Conservation (phyloP, 2,797 vertebrate species). For the Cuculus canorus region DNA sequence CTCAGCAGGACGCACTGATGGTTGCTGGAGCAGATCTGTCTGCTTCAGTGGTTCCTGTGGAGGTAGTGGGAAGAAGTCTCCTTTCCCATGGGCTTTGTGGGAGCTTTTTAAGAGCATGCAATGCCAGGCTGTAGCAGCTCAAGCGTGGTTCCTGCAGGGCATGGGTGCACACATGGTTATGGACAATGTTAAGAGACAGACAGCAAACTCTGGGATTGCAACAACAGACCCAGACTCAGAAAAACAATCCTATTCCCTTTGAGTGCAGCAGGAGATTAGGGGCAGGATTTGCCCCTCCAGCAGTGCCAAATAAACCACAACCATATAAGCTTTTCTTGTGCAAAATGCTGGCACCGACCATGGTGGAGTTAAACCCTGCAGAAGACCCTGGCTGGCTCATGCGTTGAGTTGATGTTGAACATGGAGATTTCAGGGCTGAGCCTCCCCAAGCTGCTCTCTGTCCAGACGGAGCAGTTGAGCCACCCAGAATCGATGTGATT, state of each 20-base stretch:
- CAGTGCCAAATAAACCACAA: neutral
- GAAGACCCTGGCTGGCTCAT: neutral
- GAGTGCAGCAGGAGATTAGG: neutral
- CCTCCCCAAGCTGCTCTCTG: neutral
- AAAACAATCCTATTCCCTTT: neutral
- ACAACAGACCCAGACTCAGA: neutral
- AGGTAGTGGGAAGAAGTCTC: neutral
- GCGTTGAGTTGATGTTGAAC: neutral
- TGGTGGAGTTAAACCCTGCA: neutral
- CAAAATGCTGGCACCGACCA: neutral
- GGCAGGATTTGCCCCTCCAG: neutral
- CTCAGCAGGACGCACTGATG: neutral
- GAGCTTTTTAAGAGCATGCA: neutral
- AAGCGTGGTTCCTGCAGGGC: neutral
- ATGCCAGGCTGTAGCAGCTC: neutral
- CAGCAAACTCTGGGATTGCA: neutral
- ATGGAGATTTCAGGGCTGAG: neutral
- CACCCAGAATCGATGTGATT: fast-evolving
- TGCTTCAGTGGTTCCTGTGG: neutral
- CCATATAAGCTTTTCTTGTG: fast-evolving
- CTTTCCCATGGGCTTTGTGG: neutral
- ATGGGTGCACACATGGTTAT: fast-evolving
- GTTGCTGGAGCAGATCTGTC: neutral
- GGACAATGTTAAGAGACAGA: neutral
- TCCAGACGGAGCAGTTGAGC: fast-evolving